These are phyloP conservation scores for Nasonia giraulti DNA, from an alignment of 1,140 invertebrate genomes.

Conservation along the genomic window DNA sequence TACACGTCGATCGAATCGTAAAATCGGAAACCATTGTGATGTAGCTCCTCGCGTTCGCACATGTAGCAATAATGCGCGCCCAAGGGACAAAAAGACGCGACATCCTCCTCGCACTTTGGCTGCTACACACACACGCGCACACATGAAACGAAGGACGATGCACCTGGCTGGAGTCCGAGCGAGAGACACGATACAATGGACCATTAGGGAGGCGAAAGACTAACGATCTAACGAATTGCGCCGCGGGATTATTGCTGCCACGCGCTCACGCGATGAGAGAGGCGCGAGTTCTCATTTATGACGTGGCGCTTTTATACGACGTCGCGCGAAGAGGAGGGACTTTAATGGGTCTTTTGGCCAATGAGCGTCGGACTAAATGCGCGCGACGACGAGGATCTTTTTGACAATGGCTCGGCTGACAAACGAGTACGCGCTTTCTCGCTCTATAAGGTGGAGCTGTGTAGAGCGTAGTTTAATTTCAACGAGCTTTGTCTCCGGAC, in stretches of 20 bases:
- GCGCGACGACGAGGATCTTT: constrained; percentile 7
- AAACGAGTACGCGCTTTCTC: background rate
- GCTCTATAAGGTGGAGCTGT: background rate
- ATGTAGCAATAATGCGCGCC: background rate
- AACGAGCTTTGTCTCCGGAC: background rate
- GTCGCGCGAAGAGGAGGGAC: background rate
- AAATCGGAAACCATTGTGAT: constrained; percentile 19
- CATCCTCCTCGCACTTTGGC: too few relatives aligned
- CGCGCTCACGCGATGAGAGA: background rate
- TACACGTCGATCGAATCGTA: constrained; percentile 33
- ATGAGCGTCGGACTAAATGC: background rate
- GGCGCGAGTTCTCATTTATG: constrained; percentile 36
- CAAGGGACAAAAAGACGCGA: background rate
- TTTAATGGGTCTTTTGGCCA: background rate
- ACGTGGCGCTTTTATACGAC: constrained; percentile 28
- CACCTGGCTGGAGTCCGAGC: background rate
- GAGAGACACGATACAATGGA: constrained; percentile 16
- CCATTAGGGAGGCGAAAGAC: background rate
- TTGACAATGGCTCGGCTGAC: background rate
- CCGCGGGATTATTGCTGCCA: background rate
- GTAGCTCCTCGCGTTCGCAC: background rate
- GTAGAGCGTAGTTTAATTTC: background rate
- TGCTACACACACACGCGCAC: too few relatives aligned
- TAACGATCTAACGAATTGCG: constrained; percentile 31
- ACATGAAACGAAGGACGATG: background rate